These are phyloP conservation scores for Mesembrinibis cayennensis DNA, from an alignment of 2,113 vertebrate species.

Conservation along the genomic window DNA sequence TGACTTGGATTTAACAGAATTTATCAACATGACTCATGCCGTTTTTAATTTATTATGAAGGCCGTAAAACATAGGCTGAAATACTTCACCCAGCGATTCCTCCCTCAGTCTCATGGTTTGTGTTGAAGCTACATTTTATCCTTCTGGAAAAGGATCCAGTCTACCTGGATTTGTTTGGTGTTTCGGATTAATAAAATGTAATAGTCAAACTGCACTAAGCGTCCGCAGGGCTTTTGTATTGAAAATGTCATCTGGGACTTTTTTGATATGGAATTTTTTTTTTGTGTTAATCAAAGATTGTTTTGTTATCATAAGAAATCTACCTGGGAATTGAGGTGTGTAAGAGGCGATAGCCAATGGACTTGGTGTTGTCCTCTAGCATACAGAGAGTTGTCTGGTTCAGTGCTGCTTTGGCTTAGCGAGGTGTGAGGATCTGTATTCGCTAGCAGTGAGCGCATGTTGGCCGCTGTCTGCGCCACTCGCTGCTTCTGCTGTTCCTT, in stretches of 20 bases:
- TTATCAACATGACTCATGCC: background rate
- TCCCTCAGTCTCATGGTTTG: background rate
- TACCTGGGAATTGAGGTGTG: background rate
- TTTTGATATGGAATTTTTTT: background rate
- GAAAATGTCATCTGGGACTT: background rate
- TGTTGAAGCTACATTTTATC: background rate
- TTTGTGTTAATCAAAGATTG: background rate
- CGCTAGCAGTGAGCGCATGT: rapidly evolving
- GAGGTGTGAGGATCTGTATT: background rate
- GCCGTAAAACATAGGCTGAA: background rate
- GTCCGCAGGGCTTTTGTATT: background rate
- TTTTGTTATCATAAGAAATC: background rate
- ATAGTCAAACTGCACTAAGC: background rate
- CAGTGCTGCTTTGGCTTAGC: background rate
- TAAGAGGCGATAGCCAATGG: background rate
- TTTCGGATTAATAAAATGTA: background rate
- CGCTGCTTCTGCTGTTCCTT: background rate
- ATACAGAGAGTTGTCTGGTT: background rate
- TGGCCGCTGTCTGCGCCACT: background rate
- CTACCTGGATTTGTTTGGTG: background rate
- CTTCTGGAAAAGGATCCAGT: background rate
- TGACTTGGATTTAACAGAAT: background rate
- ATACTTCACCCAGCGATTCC: background rate
- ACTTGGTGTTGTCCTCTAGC: background rate
- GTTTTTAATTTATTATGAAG: background rate